Evolutionary conservation across 1,140 invertebrate genomes (phyloP).

Genomic region (Drosophila pseudoananassae): DNA sequence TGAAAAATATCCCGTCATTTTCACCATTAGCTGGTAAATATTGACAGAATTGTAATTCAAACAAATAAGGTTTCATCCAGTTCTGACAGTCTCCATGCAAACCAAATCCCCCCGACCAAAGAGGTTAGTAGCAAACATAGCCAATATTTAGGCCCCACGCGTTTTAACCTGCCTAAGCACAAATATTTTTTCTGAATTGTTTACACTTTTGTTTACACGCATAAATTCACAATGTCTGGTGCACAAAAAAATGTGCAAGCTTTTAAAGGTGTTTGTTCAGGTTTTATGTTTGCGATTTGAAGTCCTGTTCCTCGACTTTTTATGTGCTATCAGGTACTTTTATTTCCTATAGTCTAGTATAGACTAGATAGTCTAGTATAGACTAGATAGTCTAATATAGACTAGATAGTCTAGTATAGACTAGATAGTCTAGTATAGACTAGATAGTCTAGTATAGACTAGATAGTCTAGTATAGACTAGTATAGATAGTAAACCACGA

Average conservation of each 20-base stretch:
- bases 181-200: conserved; percentile 26
- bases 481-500: no score
- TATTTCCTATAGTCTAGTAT: no score
- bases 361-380: no score
- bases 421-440: no score
- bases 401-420: no score
- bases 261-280: conserved; percentile 31
- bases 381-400: no score
- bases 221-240: conserved; percentile 43
- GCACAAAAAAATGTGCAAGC: conserved; percentile 30
- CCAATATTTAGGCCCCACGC: conserved; percentile 1
- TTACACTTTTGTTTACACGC: conserved; percentile 23
- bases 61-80: conserved; percentile 2
- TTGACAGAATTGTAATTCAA: conserved; percentile 46
- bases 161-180: conserved; percentile 27
- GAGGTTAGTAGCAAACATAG: background rate
- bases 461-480: no score
- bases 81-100: background rate
- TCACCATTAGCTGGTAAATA: conserved; percentile 48
- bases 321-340: no score
- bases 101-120: background rate
- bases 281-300: background rate
- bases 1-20: conserved; percentile 23
- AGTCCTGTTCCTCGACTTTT: no score
- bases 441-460: no score